Evolutionary conservation across 2,113 vertebrate species (phyloP).

Genomic region (Ptilonorhynchus violaceus): DNA sequence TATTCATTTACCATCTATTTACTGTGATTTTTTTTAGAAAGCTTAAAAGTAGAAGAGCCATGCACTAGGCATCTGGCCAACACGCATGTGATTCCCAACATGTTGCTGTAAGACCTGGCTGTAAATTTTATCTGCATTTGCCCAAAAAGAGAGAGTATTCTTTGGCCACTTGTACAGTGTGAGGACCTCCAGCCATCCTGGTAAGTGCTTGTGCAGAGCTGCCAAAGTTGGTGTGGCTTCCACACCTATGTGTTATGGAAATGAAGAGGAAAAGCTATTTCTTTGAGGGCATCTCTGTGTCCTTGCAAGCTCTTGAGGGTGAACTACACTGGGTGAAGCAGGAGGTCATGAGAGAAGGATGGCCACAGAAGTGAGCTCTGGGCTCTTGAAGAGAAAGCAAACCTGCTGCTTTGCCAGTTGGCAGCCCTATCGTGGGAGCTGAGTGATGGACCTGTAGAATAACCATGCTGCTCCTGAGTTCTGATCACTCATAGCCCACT

Average conservation of each 20-base stretch:
- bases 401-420: not conserved
- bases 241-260: not conserved
- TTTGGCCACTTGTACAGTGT: not conserved
- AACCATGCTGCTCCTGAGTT: not conserved
- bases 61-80: not conserved
- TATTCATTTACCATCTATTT: constrained; percentile 14
- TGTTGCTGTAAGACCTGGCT: not conserved
- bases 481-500: not conserved
- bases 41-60: not conserved
- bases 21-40: not conserved
- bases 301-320: not conserved
- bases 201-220: not conserved
- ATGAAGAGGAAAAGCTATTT: not conserved
- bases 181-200: not conserved
- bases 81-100: rapidly evolving
- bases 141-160: not conserved
- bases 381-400: not conserved
- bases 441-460: not conserved
- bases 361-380: not conserved
- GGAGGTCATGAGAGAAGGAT: not conserved
- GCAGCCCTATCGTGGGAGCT: not conserved
- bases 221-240: not conserved
- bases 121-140: not conserved
- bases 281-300: not conserved
- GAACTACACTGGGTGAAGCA: not conserved